These are phyloP conservation scores for Sebastes diploproa DNA, from an alignment of 2,797 vertebrate species.

Conservation along the genomic window DNA sequence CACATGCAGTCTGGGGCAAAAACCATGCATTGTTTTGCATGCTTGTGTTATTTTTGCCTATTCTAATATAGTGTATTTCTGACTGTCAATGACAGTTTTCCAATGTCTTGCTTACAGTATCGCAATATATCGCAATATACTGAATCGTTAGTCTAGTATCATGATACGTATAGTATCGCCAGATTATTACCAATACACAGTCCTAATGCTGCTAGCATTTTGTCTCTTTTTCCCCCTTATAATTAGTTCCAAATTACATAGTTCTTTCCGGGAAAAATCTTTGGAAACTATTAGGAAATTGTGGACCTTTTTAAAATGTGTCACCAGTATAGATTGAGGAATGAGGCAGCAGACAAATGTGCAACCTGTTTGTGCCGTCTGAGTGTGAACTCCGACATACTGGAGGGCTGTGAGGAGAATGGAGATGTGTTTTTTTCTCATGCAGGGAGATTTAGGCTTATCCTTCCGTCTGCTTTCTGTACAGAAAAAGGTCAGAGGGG, in stretches of 20 bases:
- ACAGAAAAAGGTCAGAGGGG: constrained; percentile 31
- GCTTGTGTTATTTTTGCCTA: too few species aligned
- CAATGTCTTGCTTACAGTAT: too few species aligned
- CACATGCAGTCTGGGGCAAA: too few species aligned
- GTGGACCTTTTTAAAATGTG: neutral
- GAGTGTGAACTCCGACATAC: neutral
- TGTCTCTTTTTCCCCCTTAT: neutral
- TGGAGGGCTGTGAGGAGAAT: neutral
- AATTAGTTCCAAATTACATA: neutral
- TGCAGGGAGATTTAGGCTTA: constrained; percentile 19
- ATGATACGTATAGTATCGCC: too few species aligned
- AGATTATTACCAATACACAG: too few species aligned
- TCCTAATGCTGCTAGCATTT: neutral
- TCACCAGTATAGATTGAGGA: neutral
- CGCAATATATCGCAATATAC: too few species aligned
- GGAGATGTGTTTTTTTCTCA: neutral
- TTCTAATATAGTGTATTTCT: too few species aligned
- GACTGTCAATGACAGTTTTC: too few species aligned
- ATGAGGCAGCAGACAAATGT: neutral
- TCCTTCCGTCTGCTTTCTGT: constrained; percentile 9
- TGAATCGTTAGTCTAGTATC: too few species aligned
- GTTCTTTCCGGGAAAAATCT: neutral
- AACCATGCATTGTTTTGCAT: too few species aligned
- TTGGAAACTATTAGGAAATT: neutral
- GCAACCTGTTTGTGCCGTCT: neutral